A percentile compares a stretch with the other conserved stretches of the same genome.
phyloP scores from a whole-genome alignment of 2,113 vertebrate species.

The Plestiodon gilberti region DNA sequence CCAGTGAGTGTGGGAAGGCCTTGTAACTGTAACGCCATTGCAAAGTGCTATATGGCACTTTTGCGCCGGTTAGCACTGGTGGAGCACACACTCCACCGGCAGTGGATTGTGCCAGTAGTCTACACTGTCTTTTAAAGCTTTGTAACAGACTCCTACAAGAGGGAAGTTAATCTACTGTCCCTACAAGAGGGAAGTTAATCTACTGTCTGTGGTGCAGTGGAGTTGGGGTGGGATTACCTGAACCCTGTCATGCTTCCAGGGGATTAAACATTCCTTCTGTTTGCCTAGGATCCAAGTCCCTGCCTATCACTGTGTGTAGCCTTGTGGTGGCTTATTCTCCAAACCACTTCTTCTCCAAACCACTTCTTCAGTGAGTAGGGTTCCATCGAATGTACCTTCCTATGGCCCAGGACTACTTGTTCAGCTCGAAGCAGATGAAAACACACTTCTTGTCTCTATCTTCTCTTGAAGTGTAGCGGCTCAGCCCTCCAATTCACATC shows the following conservation, averaged over 20 bases:
- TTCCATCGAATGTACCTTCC: neutral
- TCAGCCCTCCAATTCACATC: neutral
- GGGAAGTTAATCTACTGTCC: neutral
- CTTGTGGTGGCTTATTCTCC: neutral
- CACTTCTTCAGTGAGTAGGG: neutral
- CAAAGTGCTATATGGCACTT: too few relatives aligned
- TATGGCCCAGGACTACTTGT: neutral
- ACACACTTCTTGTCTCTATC: neutral
- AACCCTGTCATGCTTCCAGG: neutral
- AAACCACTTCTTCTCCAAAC: neutral
- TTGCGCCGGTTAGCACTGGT: too few relatives aligned
- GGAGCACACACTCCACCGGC: too few relatives aligned
- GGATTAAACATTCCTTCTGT: neutral
- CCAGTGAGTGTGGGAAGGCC: too few relatives aligned
- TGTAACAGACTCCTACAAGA: neutral
- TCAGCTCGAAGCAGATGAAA: neutral
- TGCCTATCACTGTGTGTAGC: neutral
- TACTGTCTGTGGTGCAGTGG: neutral
- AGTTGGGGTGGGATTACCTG: neutral
- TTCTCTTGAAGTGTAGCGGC: neutral
- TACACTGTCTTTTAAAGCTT: neutral
- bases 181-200: neutral
- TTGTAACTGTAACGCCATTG: too few relatives aligned
- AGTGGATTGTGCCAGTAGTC: too few relatives aligned
- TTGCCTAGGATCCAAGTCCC: neutral